phyloP scores from a whole-genome alignment of 2,888 invertebrate genomes.

The Dasypogon diadema region DNA sequence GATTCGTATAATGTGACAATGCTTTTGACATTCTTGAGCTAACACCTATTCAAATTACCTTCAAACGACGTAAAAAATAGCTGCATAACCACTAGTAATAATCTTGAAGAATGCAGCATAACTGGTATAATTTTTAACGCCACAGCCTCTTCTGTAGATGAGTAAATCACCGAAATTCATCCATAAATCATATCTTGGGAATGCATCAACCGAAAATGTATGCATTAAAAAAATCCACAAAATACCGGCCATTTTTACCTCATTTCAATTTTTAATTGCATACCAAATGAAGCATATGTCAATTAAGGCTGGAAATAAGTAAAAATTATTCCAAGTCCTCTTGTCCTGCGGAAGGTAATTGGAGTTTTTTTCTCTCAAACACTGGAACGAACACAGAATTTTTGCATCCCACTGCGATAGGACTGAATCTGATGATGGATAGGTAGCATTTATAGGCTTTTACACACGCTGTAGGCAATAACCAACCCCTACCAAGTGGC shows the following conservation, averaged over 20 bases:
- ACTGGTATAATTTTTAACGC: too few species aligned
- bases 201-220: not conserved
- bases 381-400: not conserved
- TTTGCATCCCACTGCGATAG: constrained; percentile 18
- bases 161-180: too few species aligned
- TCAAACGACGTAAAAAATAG: too few species aligned
- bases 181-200: too few species aligned
- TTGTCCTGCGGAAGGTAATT: constrained; percentile 18
- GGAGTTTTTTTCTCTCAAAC: constrained; percentile 3
- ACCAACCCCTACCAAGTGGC: constrained; percentile 9
- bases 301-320: constrained; percentile 46
- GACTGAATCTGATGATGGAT: constrained; percentile 37
- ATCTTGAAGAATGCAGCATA: too few species aligned
- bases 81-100: too few species aligned
- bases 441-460: constrained; percentile 35
- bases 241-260: not conserved
- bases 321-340: constrained; percentile 42
- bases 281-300: constrained; percentile 46
- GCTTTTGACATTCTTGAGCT: too few species aligned
- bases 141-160: too few species aligned
- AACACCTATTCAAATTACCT: too few species aligned
- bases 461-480: not conserved
- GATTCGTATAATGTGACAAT: too few species aligned
- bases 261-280: constrained; percentile 49
- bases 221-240: not conserved